Conservation (phyloP, 1,140 invertebrate genomes). For the Chrysoperla carnea region DNA sequence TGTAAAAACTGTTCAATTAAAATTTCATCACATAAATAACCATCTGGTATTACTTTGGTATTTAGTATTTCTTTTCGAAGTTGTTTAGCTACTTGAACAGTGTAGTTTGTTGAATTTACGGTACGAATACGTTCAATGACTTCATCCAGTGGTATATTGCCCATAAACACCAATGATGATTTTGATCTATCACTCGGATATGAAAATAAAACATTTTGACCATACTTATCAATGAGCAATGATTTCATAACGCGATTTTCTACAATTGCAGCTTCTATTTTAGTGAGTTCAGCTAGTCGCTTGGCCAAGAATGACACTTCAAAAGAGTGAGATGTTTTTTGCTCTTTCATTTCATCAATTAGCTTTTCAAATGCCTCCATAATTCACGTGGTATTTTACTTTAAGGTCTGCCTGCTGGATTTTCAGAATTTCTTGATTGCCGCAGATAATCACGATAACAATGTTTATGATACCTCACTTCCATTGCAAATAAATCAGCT, state of each 20-base stretch:
- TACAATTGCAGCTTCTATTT: constrained; percentile 3
- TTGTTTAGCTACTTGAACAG: constrained; percentile 1
- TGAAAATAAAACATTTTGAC: constrained; percentile 7
- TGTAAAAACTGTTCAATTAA: constrained; percentile 2
- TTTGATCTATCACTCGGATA: constrained; percentile 5
- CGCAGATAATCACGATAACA: constrained; percentile 6
- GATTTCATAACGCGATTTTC: constrained; percentile 4
- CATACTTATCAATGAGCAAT: constrained; percentile 5
- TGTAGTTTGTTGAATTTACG: constrained; percentile 2
- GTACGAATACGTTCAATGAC: constrained; percentile 5
- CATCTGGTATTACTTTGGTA: constrained; percentile 6
- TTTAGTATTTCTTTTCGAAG: too few species aligned
- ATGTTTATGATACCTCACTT: constrained; percentile 6
- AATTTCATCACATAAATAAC: constrained; percentile 4
- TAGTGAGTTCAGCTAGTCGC: constrained; percentile 5
- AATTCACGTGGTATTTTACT: constrained; percentile 5
- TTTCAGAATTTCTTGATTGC: constrained; percentile 4
- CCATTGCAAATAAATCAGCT: constrained; percentile 5
- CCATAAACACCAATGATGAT: constrained; percentile 6
- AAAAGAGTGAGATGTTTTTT: constrained; percentile 5
- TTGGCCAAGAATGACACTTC: constrained; percentile 5
- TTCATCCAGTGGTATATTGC: constrained; percentile 4
- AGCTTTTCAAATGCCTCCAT: constrained; percentile 4
- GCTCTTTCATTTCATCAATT: constrained; percentile 5
- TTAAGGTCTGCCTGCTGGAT: constrained; percentile 4